phyloP scores from a whole-genome alignment of 2,888 invertebrate species.

The Syritta pipiens region DNA sequence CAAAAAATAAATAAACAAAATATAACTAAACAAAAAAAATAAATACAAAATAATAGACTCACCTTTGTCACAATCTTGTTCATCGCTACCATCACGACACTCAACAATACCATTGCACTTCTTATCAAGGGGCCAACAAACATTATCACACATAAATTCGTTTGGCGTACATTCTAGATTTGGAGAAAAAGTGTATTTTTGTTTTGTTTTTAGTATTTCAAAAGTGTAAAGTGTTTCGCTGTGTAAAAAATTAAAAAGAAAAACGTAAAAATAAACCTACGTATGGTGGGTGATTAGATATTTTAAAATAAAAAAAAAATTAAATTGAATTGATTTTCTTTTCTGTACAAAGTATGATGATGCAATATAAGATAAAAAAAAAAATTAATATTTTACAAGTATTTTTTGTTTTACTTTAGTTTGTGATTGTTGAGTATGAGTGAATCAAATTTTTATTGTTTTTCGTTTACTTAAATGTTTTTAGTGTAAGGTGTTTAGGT shows the following conservation, averaged over 20 bases:
- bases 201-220: conserved; percentile 32
- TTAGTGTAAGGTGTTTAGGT: conserved; percentile 12
- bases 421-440: background rate
- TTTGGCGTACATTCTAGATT: conserved; percentile 75
- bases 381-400: background rate
- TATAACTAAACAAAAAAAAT: conserved; percentile 53
- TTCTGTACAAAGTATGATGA: too few relatives aligned
- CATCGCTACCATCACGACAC: conserved; percentile 85
- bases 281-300: too few relatives aligned
- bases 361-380: too few relatives aligned
- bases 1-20: conserved; percentile 7
- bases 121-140: conserved; percentile 81
- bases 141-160: conserved; percentile 84
- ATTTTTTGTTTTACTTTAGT: background rate
- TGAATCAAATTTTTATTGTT: background rate
- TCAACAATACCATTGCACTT: conserved; percentile 83
- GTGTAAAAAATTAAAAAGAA: background rate
- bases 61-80: conserved; percentile 81
- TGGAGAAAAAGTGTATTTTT: conserved; percentile 31
- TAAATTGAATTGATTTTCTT: too few relatives aligned
- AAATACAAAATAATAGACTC: conserved; percentile 52
- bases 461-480: conserved; percentile 3
- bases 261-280: background rate
- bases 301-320: too few relatives aligned
- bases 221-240: background rate